Evolutionary conservation across 1,140 invertebrate genomes (phyloP).

Genomic region (Argopecten irradians): DNA sequence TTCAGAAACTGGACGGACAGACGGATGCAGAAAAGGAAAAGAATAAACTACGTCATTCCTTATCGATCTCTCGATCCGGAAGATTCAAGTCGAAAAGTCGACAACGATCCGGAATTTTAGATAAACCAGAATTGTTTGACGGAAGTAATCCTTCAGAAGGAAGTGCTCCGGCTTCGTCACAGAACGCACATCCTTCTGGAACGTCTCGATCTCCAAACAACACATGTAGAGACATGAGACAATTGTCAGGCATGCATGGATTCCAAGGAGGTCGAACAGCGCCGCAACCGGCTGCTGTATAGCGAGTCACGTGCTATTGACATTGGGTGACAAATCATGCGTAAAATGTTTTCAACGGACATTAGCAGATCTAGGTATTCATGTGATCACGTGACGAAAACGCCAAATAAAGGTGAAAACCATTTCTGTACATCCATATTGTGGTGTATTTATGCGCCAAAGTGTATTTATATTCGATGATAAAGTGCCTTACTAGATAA

Average conservation of each 20-base stretch:
- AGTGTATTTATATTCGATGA: neutral
- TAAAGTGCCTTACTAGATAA: neutral
- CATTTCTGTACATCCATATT: neutral
- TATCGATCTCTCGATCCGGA: conserved; percentile 73
- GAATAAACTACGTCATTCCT: conserved; percentile 61
- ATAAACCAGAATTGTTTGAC: conserved; percentile 66
- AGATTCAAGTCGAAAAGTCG: conserved; percentile 72
- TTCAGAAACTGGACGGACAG: conserved; percentile 51
- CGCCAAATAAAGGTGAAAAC: neutral
- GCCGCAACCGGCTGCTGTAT: conserved; percentile 30
- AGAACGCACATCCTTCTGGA: conserved; percentile 29
- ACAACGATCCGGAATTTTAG: conserved; percentile 65
- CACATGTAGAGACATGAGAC: conserved; percentile 51
- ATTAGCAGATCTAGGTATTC: neutral
- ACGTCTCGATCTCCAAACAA: conserved; percentile 55
- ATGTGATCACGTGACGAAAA: neutral
- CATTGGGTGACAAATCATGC: neutral
- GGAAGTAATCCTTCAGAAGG: conserved; percentile 10
- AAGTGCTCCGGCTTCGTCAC: conserved; percentile 22
- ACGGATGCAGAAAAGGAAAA: conserved; percentile 64
- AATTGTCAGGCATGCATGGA: conserved; percentile 32
- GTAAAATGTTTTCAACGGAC: neutral
- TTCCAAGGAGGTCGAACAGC: neutral
- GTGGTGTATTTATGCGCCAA: neutral
- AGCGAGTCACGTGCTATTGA: neutral